Evolutionary conservation across 2,797 vertebrate genomes (phyloP), one percentile per base, ranked within the genome.

Genomic region (Pseudochirops cupreus): DNA sequence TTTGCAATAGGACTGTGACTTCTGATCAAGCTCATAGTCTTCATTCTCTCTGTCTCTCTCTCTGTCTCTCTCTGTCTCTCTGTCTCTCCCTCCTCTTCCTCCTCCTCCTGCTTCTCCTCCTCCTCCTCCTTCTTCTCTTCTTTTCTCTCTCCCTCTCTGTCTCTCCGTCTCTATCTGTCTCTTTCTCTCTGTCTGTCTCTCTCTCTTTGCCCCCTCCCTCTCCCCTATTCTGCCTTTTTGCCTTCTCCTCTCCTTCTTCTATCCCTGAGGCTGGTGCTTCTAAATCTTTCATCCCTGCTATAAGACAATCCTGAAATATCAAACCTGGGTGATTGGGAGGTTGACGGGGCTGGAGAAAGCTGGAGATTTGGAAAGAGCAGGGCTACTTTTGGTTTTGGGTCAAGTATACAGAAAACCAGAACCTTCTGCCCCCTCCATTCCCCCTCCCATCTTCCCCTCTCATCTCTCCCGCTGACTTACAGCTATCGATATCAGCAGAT

Each of bases 401-500:
- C 67, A 24, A 46, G n/a, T 46, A 24, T 82, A 46, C 67, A 24
- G 7, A 46, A 82, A 82, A 46, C 67, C 67, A 82, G n/a, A 82
- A 67, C 33, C 33, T n/a, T 67, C 13, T 46, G 7, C 4, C n/a
- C 14, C 16, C 67, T 82, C 39, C 21, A 82, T 24, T 9, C 67
- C 16, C n/a, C n/a, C 67, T 82, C n/a, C 31, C 58, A 13, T 59
- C 33, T 16, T 82, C n/a, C 59, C 58, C 31, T 59, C 33, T 16
- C 14, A n/a, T n/a, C 12, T 18, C 39, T 54, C 5, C 2, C 82
- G 58, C 54, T 18, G 92, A 99, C 99, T 99, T 98, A 99, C 99
- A 99, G 98, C 99, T 99, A 94, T 99, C 99, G 55, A 99, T 99
- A 97, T 99, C 99, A 56, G 99, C 98, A 0, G 99, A 99, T 90